phyloP scores from a whole-genome alignment of 2,113 vertebrate genomes.

The Siphamia tubifer region DNA sequence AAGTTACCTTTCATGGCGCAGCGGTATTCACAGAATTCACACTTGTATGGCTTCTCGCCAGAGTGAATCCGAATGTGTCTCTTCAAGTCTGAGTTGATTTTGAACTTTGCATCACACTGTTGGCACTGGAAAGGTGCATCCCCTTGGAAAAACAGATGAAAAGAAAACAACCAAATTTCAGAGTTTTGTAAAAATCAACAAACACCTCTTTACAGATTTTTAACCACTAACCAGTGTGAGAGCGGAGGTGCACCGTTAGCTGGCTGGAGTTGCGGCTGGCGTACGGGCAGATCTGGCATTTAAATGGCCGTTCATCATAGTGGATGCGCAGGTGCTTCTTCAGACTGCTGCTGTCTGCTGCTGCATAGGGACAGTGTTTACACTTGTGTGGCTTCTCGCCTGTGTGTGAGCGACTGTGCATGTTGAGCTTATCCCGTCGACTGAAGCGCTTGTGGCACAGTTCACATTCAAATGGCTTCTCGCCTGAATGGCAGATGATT shows the following conservation, averaged over 20 bases:
- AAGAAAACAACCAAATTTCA: not conserved
- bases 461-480: constrained; percentile 95
- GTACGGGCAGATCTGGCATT: constrained; percentile 97
- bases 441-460: constrained; percentile 94
- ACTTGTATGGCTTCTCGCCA: constrained; percentile 96
- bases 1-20: constrained; percentile 99
- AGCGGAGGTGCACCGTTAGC: constrained; percentile 94
- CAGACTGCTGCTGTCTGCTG: constrained; percentile 95
- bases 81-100: constrained; percentile 99
- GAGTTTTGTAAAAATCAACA: not conserved
- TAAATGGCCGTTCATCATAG: constrained; percentile 93
- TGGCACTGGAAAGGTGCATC: constrained; percentile 93
- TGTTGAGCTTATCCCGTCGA: constrained; percentile 94
- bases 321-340: constrained; percentile 97
- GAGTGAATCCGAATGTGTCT: constrained; percentile 95
- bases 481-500: constrained; percentile 75
- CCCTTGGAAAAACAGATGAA: constrained; percentile 44
- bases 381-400: constrained; percentile 97
- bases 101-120: constrained; percentile 96
- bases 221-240: constrained; percentile 80
- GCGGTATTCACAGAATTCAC: constrained; percentile 93
- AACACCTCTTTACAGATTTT: not conserved
- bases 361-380: constrained; percentile 90
- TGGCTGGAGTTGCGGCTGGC: constrained; percentile 97
- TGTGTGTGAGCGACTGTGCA: constrained; percentile 93